Evolutionary conservation across 2,113 vertebrate species (phyloP), one percentile per base, ranked within the genome.

Genomic region (Cyprinodon tularosa): DNA sequence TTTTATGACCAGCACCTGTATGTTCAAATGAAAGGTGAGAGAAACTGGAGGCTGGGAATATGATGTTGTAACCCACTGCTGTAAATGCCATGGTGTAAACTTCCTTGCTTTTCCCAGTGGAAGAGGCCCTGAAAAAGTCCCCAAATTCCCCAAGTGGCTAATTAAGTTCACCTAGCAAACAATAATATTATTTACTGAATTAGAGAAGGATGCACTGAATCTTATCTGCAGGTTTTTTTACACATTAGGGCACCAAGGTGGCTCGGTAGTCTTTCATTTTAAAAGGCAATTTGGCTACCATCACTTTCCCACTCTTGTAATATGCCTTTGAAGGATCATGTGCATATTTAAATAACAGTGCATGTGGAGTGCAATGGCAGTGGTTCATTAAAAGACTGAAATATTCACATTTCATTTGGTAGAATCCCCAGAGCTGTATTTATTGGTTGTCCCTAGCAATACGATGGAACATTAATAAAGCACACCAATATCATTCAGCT

Each of bases 371-470:
- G 36, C 76, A 78, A 81, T 86, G 84, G 83, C 83, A 84, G 72
- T 66, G 81, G 85, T 93, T 94, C 89, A 91, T 94, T 94, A 92
- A 84, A 91, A 90, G 77, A 87, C 84, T 84, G 86, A 90, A 89
- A 86, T 91, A 92, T 91, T 86, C 86, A 78, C 74, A 79, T 91
- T 92, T 91, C 84, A 88, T 88, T 89, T 81, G 81, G 73, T 78
- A 72, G 73, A 87, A 86, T 91, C 90, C 85, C 91, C 67, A 65
- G 81, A 71, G 81, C 65, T 53, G 39, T 88, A 89, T 93, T 92
- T 92, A 92, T 92, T 92, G 88, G 90, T 89, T 88, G 89, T 93
- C 85, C 82, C 81, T 80, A 66, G 87, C 82, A 88, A 88, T 92
- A 81, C 74, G 20, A 37, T 66, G 81, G 81, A 82, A 88, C 84